Evolutionary conservation across 2,888 invertebrate species (phyloP), one percentile per base, ranked within the genome.

Genomic region (Schizaphis graminum): DNA sequence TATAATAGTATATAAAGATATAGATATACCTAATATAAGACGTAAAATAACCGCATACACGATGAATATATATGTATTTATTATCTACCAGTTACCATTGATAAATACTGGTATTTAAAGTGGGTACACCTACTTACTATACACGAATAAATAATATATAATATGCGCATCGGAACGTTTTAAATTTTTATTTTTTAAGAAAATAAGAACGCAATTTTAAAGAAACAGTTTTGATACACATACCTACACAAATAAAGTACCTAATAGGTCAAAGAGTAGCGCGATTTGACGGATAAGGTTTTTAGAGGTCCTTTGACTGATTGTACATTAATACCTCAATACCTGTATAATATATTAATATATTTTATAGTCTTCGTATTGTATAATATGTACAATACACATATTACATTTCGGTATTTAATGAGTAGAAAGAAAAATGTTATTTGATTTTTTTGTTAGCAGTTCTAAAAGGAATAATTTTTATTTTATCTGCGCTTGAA

Each of bases 281-380:
- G 35, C 35, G 77, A 77, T 47, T 47, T 90, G 24, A n/a, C n/a
- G 13, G 47, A 87, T 87, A 87, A 87, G 47, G 28, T 47, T 86
- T 86, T 47, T 87, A 87, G 47, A 87, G 87, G 87, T 49, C 28
- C 21, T 87, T 87, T 35, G 21, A 77, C 77, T 77, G 77, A 77
- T 35, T 77, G 77, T 35, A 77, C 77, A 77, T 35, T 21, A 21
- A 21, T 77, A 77, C 21, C 21, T 77, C 44, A 21, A 7, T 21
- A 67, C 16, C 56, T 56, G 7, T 24, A 56, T 2, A 7, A 7
- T 77, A n/a, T 67, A n/a, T 35, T 35, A 7, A 67, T 77, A n/a
- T 67, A 67, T n/a, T 28, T n/a, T 67, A 67, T n/a, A 67, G 67
- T 67, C 16, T 67, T 16, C n/a, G n/a, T 67, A n/a, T 67, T 21